A percentile compares a stretch with the other conserved stretches of the same genome.
Evolutionary conservation across 1,140 invertebrate species (phyloP).

Genomic region (Apis cerana): DNA sequence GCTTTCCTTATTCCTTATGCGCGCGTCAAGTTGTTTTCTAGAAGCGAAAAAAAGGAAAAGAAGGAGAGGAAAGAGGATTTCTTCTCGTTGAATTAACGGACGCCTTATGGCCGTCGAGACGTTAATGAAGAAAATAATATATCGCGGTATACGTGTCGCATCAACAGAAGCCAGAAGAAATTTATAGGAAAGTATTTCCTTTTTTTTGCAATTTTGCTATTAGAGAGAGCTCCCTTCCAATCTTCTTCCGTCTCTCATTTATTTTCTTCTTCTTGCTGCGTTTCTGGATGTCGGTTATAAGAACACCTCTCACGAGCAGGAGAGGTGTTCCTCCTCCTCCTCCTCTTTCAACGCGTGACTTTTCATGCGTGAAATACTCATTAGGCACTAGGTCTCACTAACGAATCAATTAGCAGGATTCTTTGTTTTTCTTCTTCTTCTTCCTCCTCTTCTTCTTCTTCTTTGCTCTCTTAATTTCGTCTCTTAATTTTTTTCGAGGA

Average conservation of each 20-base stretch:
- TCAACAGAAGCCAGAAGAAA: not conserved
- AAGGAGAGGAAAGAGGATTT: not conserved
- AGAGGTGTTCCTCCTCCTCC: no score
- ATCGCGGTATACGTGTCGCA: not conserved
- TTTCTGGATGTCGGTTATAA: no score
- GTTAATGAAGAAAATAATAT: not conserved
- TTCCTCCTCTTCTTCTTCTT: no score
- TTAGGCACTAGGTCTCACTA: not conserved
- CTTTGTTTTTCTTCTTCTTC: not conserved
- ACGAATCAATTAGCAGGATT: constrained; percentile 3
- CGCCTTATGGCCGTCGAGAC: not conserved
- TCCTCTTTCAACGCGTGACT: not conserved
- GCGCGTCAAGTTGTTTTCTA: not conserved
- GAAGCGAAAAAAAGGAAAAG: not conserved
- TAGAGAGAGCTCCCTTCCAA: not conserved
- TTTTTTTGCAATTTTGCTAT: not conserved
- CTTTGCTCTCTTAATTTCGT: not conserved
- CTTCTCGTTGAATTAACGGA: not conserved
- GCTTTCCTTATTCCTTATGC: not conserved
- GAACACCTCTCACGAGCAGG: not conserved
- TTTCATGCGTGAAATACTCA: not conserved
- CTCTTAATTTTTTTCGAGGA: not conserved
- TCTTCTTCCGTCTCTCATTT: not conserved
- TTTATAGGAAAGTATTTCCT: not conserved
- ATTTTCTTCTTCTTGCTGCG: not conserved